Percentiles rank a stretch among this genome's conserved stretches.
These are phyloP conservation scores for Drosophila antonietae DNA, from an alignment of 2,888 invertebrate species.

Conservation along the genomic window DNA sequence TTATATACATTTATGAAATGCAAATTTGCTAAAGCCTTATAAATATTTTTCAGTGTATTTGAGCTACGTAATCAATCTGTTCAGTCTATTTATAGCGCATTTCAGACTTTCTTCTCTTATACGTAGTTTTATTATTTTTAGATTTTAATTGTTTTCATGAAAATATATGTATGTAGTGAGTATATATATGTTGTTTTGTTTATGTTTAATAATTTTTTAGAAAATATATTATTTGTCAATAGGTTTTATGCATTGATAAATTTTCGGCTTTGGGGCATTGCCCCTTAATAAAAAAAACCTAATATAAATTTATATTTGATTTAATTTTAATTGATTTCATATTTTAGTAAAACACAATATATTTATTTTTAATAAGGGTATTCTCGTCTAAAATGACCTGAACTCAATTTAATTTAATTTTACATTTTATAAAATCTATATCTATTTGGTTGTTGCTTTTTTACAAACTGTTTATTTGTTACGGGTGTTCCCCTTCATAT, in stretches of 20 bases:
- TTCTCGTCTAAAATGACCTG: slow-evolving; percentile 7
- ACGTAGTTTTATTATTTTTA: not conserved
- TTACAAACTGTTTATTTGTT: not conserved
- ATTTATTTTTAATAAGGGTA: not conserved
- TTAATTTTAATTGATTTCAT: not conserved
- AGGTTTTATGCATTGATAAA: not conserved
- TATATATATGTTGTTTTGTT: not conserved
- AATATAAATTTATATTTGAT: not conserved
- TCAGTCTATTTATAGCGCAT: not conserved
- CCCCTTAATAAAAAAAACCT: not conserved
- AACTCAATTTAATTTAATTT: not conserved
- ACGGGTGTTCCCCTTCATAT: not conserved
- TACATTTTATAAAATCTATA: too few relatives aligned
- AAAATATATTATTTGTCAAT: not conserved
- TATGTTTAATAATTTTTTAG: not conserved
- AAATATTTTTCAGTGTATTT: not conserved
- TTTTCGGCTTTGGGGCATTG: not conserved
- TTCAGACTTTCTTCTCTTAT: not conserved
- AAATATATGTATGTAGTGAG: not conserved
- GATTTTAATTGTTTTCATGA: not conserved
- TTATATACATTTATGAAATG: too few relatives aligned
- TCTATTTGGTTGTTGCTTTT: not conserved
- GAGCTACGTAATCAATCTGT: not conserved
- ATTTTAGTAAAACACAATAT: not conserved
- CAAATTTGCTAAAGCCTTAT: not conserved